phyloP scores from a whole-genome alignment of 2,797 vertebrate species.

The Spinus olivaceus region DNA sequence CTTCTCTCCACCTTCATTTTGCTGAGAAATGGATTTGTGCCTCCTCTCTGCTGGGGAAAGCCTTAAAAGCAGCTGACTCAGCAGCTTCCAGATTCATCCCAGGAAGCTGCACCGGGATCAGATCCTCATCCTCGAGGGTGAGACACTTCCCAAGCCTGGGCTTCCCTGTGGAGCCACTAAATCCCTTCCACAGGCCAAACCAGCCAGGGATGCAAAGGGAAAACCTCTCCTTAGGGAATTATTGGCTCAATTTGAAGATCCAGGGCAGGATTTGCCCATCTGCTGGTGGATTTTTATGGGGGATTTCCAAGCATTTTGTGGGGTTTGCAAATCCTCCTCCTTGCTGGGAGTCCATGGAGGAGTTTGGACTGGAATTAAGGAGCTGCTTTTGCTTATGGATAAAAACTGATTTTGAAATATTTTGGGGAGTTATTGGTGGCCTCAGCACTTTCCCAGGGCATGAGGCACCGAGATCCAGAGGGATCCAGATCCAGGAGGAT shows the following conservation, averaged over 20 bases:
- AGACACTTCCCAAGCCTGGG: background rate
- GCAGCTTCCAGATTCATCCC: background rate
- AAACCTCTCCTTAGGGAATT: background rate
- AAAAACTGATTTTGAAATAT: background rate
- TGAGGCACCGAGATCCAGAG: accelerated
- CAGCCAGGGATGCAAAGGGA: background rate
- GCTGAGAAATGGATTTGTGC: background rate
- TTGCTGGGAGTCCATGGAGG: accelerated
- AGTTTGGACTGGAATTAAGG: background rate
- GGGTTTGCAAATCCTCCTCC: background rate
- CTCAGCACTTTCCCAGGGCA: background rate
- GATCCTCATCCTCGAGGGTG: background rate
- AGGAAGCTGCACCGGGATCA: accelerated
- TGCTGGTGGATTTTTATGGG: background rate
- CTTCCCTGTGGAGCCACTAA: background rate
- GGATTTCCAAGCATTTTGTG: background rate
- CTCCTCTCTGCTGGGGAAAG: background rate
- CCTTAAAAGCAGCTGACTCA: background rate
- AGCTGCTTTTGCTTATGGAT: background rate
- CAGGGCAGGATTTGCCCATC: background rate
- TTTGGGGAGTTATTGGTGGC: accelerated
- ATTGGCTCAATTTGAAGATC: background rate
- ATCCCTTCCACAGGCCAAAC: background rate
- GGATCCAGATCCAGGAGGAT: background rate
- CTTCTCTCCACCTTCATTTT: background rate